Conservation (phyloP, 2,888 invertebrate genomes). For the Stenchaetothrips biformis region DNA sequence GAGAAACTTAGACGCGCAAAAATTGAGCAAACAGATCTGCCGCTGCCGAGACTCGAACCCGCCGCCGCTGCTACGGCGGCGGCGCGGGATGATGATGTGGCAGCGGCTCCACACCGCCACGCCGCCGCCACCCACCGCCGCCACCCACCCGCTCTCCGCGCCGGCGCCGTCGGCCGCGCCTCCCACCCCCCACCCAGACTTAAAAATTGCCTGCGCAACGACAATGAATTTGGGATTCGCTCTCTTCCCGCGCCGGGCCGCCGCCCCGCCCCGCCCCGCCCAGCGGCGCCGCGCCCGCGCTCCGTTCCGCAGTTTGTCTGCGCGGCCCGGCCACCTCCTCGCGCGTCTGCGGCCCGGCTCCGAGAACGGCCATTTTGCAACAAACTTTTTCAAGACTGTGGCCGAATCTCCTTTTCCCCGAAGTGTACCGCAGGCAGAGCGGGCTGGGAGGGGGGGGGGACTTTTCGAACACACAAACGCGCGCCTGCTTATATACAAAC, state of each 20-base stretch:
- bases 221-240: conserved; percentile 15
- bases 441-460: no score
- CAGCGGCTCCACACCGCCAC: neutral
- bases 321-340: neutral
- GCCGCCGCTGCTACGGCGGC: neutral
- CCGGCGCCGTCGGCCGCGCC: neutral
- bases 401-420: no score
- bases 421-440: no score
- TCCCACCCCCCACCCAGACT: neutral
- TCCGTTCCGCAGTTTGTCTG: neutral
- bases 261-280: conserved; percentile 4
- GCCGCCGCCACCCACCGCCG: neutral
- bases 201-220: conserved; percentile 18
- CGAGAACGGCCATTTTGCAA: neutral
- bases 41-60: neutral
- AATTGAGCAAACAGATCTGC: no score
- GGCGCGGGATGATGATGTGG: no score
- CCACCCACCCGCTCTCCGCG: neutral
- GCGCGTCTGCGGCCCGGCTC: neutral
- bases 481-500: no score
- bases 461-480: no score
- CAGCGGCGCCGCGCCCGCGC: neutral
- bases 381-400: neutral
- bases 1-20: no score
- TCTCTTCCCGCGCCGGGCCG: neutral